Base-by-base conservation (phyloP, 30 jellyfish, hydroid and myxozoan genomes). In the Pelagia noctiluca region DNA sequence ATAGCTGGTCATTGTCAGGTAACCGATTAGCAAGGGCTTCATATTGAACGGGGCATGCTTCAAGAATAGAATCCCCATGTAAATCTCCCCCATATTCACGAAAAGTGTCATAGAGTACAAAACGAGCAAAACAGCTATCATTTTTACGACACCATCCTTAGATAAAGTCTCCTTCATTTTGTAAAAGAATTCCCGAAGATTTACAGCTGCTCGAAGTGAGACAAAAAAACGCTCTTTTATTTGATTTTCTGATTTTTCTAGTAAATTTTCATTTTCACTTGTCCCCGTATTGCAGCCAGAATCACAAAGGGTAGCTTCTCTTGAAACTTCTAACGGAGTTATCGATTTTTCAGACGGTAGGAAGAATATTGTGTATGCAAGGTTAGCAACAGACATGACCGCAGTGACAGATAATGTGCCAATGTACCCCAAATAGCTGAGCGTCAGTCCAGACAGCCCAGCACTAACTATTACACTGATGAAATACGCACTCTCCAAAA, bases 371-470 rank as follows among this genome's bases (percentile, higher is more conserved):
- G 34, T 47, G 35, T 77, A 77, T 46, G 61, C 4, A 37, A 77
- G 61, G 23, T 53, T 77, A 22, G 61, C 13, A 21, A 62, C 22
- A 36, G 57, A 53, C 18, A 77, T 36, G 1, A 28, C n/a, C 19
- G 75, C 78, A 22, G 89, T 77, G 0, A 30, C 29, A 19, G 42
- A 12, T 29, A 77, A 77, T 5, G 35, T 33, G 19, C 62, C 53
- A 21, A 2, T 48, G 61, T 28, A 77, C 23, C 89, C 89, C 32
- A 8, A 77, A 3, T 11, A 8, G n/a, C 61, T 52, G 68, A 77
- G 35, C 28, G 61, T 19, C 1, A 35, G 32, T 2, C 89, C 89
- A 53, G 49, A 24, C 21, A 35, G 28, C 2, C 57, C 28, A 32
- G 35, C 80, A 0, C 65, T 68, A 0, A 52, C 7, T 63, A 77